Evolutionary conservation across 2,888 invertebrate genomes (phyloP), one percentile per base, ranked within the genome.

Genomic region (Clivina fossor): DNA sequence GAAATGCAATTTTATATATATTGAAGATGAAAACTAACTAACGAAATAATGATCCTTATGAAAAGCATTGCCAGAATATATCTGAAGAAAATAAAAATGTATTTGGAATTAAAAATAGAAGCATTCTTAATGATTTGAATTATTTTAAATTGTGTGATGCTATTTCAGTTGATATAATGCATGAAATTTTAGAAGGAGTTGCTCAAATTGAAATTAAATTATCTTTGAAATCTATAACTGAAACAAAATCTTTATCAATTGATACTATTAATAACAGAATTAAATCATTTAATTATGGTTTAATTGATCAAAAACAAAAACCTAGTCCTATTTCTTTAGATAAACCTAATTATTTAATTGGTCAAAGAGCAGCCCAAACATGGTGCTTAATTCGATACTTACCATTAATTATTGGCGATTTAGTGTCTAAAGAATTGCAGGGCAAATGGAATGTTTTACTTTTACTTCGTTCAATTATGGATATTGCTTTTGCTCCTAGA

Each of bases 141-240:
- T 51, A 59, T 43, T 61, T 61, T 55, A 59, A 61, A 38, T 26
- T 61, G 9, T 37, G 48, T 22, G 43, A 61, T 11, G 37, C 28
- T 4, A 50, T 44, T 18, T 55, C 60, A 2, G 56, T 53, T 7
- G 61, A 61, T 22, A 60, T 59, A 35, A 59, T 61, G 61, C 61
- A 61, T 47, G 60, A 61, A 44, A 37, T 61, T 7, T 20, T 61
- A 20, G 60, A 61, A 50, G 60, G 60, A 4, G 57, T 59, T 2
- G 56, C 24, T 26, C 60, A 53, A 37, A 55, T 40, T 16, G 59
- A 60, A 38, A 20, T 60, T 11, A 59, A 56, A 38, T 28, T 40
- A 13, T 55, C 35, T 41, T 54, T 48, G 15, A 49, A 47, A n/a
- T 50, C 41, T 55, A 20, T 59, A 20, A 11, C 46, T n/a, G 16